Conservation (phyloP, 2,888 invertebrate genomes). For the Protonemura montana region DNA sequence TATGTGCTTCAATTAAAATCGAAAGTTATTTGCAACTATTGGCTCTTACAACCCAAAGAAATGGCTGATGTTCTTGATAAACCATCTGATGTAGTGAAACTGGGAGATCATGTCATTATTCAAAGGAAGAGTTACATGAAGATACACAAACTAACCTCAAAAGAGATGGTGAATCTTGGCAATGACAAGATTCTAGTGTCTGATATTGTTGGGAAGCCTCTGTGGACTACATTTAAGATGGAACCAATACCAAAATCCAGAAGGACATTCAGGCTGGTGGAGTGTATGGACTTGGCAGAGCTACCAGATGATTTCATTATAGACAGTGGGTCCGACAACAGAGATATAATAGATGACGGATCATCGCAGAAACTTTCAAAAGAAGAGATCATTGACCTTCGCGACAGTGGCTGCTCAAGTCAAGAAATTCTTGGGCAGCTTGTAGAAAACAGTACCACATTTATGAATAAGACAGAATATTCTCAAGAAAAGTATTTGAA, state of each 20-base stretch:
- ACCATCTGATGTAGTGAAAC: neutral
- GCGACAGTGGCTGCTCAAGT: conserved; percentile 78
- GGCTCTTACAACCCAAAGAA: no score
- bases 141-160: conserved; percentile 72
- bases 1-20: no score
- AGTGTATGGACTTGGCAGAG: conserved; percentile 62
- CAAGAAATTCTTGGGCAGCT: conserved; percentile 85
- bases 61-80: neutral
- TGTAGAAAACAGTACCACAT: conserved; percentile 91
- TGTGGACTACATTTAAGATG: conserved; percentile 80
- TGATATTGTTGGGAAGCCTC: conserved; percentile 72
- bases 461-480: conserved; percentile 88
- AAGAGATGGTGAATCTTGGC: conserved; percentile 71
- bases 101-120: conserved; percentile 76
- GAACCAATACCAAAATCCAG: conserved; percentile 65
- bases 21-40: no score
- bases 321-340: conserved; percentile 81
- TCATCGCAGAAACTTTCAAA: conserved; percentile 83
- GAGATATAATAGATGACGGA: conserved; percentile 80
- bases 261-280: conserved; percentile 63
- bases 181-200: conserved; percentile 74
- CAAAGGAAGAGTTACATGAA: conserved; percentile 82
- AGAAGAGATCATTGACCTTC: conserved; percentile 82
- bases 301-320: conserved; percentile 71
- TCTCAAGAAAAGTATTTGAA: conserved; percentile 93